A percentile compares a stretch with the other conserved stretches of the same genome.
These are phyloP conservation scores for Carterocephalus palaemon DNA, from an alignment of 2,888 invertebrate species.

Conservation along the genomic window DNA sequence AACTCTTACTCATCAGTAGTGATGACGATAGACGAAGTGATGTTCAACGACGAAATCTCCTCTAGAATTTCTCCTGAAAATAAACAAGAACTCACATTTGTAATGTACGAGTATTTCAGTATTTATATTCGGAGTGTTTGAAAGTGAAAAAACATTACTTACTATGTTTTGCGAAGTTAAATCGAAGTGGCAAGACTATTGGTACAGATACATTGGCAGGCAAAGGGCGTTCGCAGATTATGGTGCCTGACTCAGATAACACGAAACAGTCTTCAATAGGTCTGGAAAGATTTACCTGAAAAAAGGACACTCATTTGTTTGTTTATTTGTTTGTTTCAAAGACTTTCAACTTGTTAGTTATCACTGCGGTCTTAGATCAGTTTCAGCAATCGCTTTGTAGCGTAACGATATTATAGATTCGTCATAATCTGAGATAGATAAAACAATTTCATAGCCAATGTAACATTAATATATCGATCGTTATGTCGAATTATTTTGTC, in stretches of 20 bases:
- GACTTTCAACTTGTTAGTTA: slow-evolving; percentile 6
- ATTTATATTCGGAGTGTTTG: no score
- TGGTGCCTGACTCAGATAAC: slow-evolving; percentile 16
- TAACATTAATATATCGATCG: no score
- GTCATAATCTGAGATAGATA: no score
- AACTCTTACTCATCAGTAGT: no score
- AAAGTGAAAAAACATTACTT: no score
- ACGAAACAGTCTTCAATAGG: slow-evolving; percentile 44
- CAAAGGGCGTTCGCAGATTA: slow-evolving; percentile 47
- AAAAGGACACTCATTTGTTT: slow-evolving; percentile 27
- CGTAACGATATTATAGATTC: no score
- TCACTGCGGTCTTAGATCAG: no score
- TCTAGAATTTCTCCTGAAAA: slow-evolving; percentile 46
- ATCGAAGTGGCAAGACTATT: slow-evolving; percentile 44
- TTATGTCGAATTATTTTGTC: no score
- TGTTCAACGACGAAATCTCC: slow-evolving; percentile 40
- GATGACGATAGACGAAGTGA: slow-evolving; percentile 43
- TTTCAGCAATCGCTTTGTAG: no score
- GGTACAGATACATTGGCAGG: slow-evolving; percentile 49
- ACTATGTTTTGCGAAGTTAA: slow-evolving; percentile 47
- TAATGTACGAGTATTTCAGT: no score
- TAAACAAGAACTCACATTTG: slow-evolving; percentile 3
- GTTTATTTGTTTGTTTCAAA: no score
- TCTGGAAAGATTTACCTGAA: slow-evolving; percentile 45
- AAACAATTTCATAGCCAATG: no score